phyloP scores from a whole-genome alignment of 2,113 vertebrate genomes.

The Tautogolabrus adspersus region DNA sequence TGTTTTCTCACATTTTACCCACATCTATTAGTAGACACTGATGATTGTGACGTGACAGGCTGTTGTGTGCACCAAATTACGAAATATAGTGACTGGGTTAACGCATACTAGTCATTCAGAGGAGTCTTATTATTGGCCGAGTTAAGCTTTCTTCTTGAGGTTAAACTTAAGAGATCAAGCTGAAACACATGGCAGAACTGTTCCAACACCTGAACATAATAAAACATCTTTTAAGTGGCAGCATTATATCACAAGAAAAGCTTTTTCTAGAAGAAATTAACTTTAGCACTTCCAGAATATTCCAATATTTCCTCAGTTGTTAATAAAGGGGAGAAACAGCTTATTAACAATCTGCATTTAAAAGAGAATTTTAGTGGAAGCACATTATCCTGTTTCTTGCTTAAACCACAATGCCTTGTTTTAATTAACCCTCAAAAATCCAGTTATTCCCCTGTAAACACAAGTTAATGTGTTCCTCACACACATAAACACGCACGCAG shows the following conservation, averaged over 20 bases:
- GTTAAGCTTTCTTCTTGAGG: no score
- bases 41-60: no score
- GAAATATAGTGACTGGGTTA: no score
- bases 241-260: no score
- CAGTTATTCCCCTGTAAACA: conserved; percentile 44
- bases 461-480: conserved; percentile 16
- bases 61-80: no score
- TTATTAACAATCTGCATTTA: not conserved
- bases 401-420: conserved; percentile 10
- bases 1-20: no score
- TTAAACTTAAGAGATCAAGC: no score
- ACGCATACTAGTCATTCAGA: no score
- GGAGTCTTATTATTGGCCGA: no score
- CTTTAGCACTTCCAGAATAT: not conserved
- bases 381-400: conserved; percentile 10
- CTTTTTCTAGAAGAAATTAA: no score
- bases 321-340: not conserved
- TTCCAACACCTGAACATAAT: not conserved
- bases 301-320: not conserved
- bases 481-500: not conserved
- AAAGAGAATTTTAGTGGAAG: not conserved
- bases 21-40: no score
- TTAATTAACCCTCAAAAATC: conserved; percentile 42
- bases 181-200: no score
- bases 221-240: not conserved